Base-by-base conservation (phyloP, 1,140 invertebrate genomes). In the Tenebrio molitor region DNA sequence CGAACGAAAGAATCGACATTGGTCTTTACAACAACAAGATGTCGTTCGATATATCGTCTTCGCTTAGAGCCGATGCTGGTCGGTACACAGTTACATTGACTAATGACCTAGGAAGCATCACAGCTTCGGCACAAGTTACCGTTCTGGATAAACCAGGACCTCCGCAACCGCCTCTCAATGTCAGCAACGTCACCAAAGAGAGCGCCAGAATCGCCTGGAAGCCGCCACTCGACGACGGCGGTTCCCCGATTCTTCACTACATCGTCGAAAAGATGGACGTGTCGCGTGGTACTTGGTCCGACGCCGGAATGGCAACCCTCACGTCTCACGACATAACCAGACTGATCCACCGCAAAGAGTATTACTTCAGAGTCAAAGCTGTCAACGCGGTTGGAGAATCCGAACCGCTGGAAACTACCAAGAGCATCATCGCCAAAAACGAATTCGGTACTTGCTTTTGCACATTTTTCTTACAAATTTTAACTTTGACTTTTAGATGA, bases 191-290 rank as follows among this genome's bases (percentile, higher is more conserved):
- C 8, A 96, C 93, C 0, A 96, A 96, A 80, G 95, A 98, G 78
- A 93, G 94, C 76, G 95, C 95, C 72, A 90, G 92, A 39, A 82
- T 98, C 19, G 85, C 91, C 25, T 96, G 95, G 95, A 90, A 90
- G 79, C 82, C 90, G 73, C 93, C 97, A 19, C 85, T 90, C 42
- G 94, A 97, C 80, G 95, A 97, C 83, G 96, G 97, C 73, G 97
- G 96, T 29, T 94, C 92, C 64, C 95, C 96, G 8, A 97, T 98
- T 79, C 84, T 96, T n/a, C 96, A 98, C 82, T 99, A 99, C 80
- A 87, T 98, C 23, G 90, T 99, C 68, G 97, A 99, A 82, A 99
- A 99, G 85, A 98, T 98, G 95, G 97, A 99, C 80, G 87, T 96
- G 0, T 92, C 94, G 0, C 88, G 96, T 73, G 97, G 96, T 63